Evolutionary conservation across 2,113 vertebrate genomes (phyloP).

Genomic region (Melanostigma gelatinosum): DNA sequence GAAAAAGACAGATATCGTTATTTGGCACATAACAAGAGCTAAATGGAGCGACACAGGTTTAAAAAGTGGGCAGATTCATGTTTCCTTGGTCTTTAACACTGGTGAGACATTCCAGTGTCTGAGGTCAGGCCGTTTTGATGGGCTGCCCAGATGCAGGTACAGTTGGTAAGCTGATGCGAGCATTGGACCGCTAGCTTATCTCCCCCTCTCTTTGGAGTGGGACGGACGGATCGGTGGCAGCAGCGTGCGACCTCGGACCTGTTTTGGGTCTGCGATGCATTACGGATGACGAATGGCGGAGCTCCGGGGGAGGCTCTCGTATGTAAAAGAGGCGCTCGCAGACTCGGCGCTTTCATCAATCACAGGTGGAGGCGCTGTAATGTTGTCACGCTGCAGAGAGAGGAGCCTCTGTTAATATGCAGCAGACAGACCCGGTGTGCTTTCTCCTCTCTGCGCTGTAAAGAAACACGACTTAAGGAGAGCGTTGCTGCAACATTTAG

Average conservation of each 20-base stretch:
- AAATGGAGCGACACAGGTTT: no score
- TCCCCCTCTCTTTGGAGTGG: slow-evolving; percentile 1
- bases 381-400: slow-evolving; percentile 73
- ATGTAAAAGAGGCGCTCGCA: slow-evolving; percentile 80
- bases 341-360: slow-evolving; percentile 80
- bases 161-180: slow-evolving; percentile 27
- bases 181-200: slow-evolving; percentile 27
- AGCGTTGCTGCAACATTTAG: slow-evolving; percentile 19
- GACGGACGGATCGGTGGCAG: slow-evolving; percentile 35
- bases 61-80: no score
- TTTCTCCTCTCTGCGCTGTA: not conserved
- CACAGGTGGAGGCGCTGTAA: slow-evolving; percentile 69
- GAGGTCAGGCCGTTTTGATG: slow-evolving; percentile 2
- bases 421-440: slow-evolving; percentile 21
- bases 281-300: slow-evolving; percentile 79
- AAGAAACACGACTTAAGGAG: not conserved
- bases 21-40: no score
- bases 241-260: slow-evolving; percentile 55
- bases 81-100: not conserved
- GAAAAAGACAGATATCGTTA: no score
- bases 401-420: slow-evolving; percentile 47
- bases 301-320: slow-evolving; percentile 68
- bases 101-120: slow-evolving; percentile 17
- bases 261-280: slow-evolving; percentile 67
- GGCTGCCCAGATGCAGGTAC: slow-evolving; percentile 1